Conservation (phyloP, 2,113 vertebrate species). For the Corapipo altera region DNA sequence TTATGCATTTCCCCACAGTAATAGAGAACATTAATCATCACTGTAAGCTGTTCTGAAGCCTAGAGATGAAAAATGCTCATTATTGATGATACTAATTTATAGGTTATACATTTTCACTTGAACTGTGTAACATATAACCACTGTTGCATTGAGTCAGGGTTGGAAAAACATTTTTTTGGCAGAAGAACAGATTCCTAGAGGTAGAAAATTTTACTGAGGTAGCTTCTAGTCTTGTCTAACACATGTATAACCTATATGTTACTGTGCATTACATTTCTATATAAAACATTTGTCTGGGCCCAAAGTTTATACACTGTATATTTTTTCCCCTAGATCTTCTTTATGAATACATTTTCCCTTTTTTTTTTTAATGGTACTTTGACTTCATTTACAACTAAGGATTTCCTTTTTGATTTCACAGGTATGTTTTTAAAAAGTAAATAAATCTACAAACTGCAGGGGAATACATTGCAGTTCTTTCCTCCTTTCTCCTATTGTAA, state of each 20-base stretch:
- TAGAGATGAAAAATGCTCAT: conserved; percentile 18
- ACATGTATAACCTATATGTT: background rate
- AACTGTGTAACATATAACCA: background rate
- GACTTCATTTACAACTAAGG: background rate
- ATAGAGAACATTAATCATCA: background rate
- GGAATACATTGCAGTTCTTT: background rate
- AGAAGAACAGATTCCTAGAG: background rate
- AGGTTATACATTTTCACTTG: background rate
- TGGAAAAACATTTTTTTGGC: background rate
- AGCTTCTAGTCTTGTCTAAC: background rate
- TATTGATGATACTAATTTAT: conserved; percentile 8
- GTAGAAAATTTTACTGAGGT: background rate
- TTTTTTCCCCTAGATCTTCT: background rate
- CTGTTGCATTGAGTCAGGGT: background rate
- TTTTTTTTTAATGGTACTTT: background rate
- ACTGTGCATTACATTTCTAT: background rate
- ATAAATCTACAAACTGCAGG: background rate
- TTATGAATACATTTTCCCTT: background rate
- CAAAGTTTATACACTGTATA: background rate
- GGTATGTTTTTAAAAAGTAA: background rate
- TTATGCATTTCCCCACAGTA: background rate
- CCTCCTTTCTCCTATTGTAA: background rate
- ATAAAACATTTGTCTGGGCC: background rate
- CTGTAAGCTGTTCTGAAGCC: background rate
- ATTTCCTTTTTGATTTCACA: background rate